Evolutionary conservation across 2,888 invertebrate species (phyloP).

Genomic region (Sthenelais limicola): DNA sequence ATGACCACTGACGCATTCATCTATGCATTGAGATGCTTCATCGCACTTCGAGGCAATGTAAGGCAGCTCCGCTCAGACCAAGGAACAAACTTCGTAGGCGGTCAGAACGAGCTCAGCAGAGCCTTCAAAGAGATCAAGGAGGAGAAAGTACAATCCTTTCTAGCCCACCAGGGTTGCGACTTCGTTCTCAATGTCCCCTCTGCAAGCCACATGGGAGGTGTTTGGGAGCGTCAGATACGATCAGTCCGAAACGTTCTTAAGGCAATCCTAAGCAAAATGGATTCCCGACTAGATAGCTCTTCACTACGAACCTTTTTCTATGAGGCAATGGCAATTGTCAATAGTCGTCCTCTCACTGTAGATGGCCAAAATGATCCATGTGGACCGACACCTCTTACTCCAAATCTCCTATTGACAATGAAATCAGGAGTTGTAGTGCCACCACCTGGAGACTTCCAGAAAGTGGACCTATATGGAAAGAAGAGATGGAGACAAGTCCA

Average conservation of each 20-base stretch:
- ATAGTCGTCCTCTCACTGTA: constrained; percentile 49
- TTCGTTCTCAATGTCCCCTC: constrained; percentile 52
- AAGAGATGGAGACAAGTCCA: constrained; percentile 42
- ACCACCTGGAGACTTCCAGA: constrained; percentile 34
- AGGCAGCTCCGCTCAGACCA: constrained; percentile 17
- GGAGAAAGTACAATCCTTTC: constrained; percentile 9
- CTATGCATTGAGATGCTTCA: constrained; percentile 5
- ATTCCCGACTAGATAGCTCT: constrained; percentile 44
- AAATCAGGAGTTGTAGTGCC: constrained; percentile 22
- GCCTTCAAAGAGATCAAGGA: constrained; percentile 30
- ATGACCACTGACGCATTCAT: constrained; percentile 35
- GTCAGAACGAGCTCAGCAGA: constrained; percentile 34
- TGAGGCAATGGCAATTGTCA: constrained; percentile 50
- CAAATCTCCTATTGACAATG: constrained; percentile 43
- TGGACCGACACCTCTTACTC: constrained; percentile 39
- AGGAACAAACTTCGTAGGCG: constrained; percentile 43
- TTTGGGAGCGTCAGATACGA: constrained; percentile 57
- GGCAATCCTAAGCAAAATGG: constrained; percentile 40
- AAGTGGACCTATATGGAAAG: constrained; percentile 28
- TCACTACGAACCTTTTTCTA: constrained; percentile 50
- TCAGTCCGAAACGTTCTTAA: constrained; percentile 50
- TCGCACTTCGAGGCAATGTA: neutral
- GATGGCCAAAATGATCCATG: constrained; percentile 43
- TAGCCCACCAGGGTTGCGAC: constrained; percentile 20
- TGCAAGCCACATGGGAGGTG: constrained; percentile 56